Percentiles rank a stretch among this genome's conserved stretches.
Evolutionary conservation across 1,140 invertebrate genomes (phyloP).

Genomic region (Lerema accius): DNA sequence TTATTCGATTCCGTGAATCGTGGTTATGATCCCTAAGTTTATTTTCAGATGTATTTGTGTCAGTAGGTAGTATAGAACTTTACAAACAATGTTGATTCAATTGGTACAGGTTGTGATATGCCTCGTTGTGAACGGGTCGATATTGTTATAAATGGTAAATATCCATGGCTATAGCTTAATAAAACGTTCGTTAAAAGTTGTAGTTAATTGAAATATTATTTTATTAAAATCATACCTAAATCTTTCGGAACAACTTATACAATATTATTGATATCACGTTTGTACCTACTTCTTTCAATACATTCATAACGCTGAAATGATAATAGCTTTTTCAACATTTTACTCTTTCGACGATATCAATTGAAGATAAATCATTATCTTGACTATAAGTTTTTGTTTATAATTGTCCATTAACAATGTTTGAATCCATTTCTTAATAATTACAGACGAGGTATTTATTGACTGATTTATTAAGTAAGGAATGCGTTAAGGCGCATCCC

Average conservation of each 20-base stretch:
- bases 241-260: conserved; percentile 79
- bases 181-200: conserved; percentile 81
- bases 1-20: conserved; percentile 82
- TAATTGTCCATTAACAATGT: conserved; percentile 11
- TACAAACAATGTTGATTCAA: conserved; percentile 83
- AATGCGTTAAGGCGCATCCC: conserved; percentile 15
- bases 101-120: conserved; percentile 82
- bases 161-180: conserved; percentile 82
- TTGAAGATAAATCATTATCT: conserved; percentile 47
- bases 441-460: conserved; percentile 20
- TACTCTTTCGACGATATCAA: conserved; percentile 53
- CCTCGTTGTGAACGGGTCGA: conserved; percentile 81
- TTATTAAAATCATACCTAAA: conserved; percentile 77
- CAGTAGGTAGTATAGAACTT: conserved; percentile 81
- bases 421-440: conserved; percentile 8
- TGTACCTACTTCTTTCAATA: conserved; percentile 71
- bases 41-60: conserved; percentile 80
- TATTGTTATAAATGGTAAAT: conserved; percentile 82
- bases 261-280: conserved; percentile 71
- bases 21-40: conserved; percentile 77
- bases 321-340: conserved; percentile 64
- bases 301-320: conserved; percentile 65
- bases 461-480: conserved; percentile 22
- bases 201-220: conserved; percentile 80
- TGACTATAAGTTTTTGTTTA: conserved; percentile 15